These are phyloP conservation scores for Catotricha subobsoleta DNA, from an alignment of 2,888 invertebrate genomes.

Conservation along the genomic window DNA sequence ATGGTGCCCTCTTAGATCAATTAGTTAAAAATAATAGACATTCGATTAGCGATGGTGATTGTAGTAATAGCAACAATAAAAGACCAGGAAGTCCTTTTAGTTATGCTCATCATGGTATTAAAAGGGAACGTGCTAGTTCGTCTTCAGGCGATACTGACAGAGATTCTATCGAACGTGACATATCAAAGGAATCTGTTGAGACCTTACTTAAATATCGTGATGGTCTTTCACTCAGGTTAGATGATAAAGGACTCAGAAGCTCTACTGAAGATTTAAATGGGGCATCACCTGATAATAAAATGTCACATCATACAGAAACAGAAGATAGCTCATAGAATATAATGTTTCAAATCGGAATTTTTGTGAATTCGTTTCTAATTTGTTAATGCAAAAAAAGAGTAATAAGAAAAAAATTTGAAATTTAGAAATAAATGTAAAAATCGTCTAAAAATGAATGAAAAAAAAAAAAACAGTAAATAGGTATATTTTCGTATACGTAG, in stretches of 20 bases:
- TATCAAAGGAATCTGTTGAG: constrained; percentile 13
- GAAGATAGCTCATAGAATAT: constrained; percentile 28
- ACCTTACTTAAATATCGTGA: constrained; percentile 12
- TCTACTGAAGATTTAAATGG: constrained; percentile 8
- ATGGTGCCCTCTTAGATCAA: constrained; percentile 46
- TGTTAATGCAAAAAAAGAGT: too few relatives aligned
- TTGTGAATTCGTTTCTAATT: too few relatives aligned
- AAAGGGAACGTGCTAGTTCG: constrained; percentile 33
- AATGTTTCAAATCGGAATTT: too few relatives aligned
- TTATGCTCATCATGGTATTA: constrained; percentile 32
- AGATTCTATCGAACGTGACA: constrained; percentile 11
- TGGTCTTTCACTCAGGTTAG: constrained; percentile 10
- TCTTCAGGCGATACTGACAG: constrained; percentile 11
- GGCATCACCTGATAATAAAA: constrained; percentile 21
- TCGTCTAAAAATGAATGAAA: background rate
- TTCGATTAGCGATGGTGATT: constrained; percentile 25
- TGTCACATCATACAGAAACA: constrained; percentile 17
- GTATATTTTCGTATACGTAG: background rate
- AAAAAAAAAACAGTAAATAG: background rate
- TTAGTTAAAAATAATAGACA: constrained; percentile 41
- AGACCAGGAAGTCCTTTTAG: constrained; percentile 24
- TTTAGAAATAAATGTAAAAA: too few relatives aligned
- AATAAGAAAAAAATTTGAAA: too few relatives aligned
- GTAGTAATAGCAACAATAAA: constrained; percentile 17
- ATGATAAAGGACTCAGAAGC: constrained; percentile 6